Evolutionary conservation across 2,888 invertebrate species (phyloP), one percentile per base, ranked within the genome.

Genomic region (Ametastegia equiseti): DNA sequence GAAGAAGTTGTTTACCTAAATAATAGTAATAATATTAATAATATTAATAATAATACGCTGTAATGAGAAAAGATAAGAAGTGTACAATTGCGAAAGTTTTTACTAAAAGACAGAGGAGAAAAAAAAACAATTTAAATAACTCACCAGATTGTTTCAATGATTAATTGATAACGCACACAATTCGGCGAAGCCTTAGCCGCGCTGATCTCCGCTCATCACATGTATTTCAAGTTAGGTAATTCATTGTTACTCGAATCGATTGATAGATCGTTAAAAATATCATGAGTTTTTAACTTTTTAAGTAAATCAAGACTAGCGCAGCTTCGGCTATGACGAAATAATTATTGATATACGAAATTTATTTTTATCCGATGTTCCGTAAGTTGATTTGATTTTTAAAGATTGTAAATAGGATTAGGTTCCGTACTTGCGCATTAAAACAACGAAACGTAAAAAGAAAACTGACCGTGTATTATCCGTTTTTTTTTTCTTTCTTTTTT

Each of bases 351-450:
- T 86, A 84, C 82, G 85, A 88, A 88, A 88, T 85, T 88, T 89
- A 88, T 90, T 90, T 90, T 90, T 89, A 86, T 19, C 45, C 15
- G 5, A 71, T 90, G 88, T 87, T 89, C 88, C 87, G 85, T 90
- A 89, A 63, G 9, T 19, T 27, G 81, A 86, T 88, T 86, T 86
- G 85, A n/a, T n/a, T n/a, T n/a, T 85, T 84, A 86, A 88, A 4
- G 83, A 89, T 85, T 90, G 90, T 90, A 90, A 86, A 90, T 90
- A 90, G 86, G 83, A 42, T 88, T 89, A 88, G 86, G 83, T 86
- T 87, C 84, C 87, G 87, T 89, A 89, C 88, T 90, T 91, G 89
- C 90, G 90, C 90, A 90, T 90, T 90, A 90, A 89, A 86, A 88
- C 83, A 88, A 87, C 79, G 84, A 85, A 86, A 83, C 84, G 67